Conservation (phyloP, 2,888 invertebrate species). For the Cryptocephalus moraei region DNA sequence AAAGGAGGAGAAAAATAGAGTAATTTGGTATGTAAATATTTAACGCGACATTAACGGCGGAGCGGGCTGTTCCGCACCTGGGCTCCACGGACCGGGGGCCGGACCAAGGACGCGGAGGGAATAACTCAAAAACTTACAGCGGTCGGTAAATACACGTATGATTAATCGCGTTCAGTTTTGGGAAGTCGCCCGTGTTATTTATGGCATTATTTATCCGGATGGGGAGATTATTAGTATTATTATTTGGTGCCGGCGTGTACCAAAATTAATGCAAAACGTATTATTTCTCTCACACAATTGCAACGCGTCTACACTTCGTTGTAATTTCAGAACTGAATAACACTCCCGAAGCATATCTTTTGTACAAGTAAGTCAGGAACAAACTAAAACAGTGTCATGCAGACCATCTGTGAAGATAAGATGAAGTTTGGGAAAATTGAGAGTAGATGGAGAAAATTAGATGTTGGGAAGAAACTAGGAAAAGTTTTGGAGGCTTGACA, state of each 20-base stretch:
- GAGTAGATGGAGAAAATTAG: too few relatives aligned
- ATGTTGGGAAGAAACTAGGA: too few relatives aligned
- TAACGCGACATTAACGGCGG: constrained; percentile 23
- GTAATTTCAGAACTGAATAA: too few relatives aligned
- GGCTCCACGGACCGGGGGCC: neutral
- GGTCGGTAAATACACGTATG: constrained; percentile 29
- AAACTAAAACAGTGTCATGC: too few relatives aligned
- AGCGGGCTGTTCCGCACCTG: constrained; percentile 15
- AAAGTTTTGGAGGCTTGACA: too few relatives aligned
- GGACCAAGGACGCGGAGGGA: constrained; percentile 5
- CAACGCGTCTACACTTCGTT: too few relatives aligned
- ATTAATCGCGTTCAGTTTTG: constrained; percentile 33
- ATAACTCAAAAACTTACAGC: constrained; percentile 22
- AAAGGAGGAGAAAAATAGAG: constrained; percentile 3
- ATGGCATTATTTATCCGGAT: constrained; percentile 30
- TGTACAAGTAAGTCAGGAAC: too few relatives aligned
- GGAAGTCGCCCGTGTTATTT: constrained; percentile 33
- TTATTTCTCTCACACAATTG: too few relatives aligned
- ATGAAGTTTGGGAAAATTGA: too few relatives aligned
- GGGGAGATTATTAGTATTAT: constrained; percentile 20
- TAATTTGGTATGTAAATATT: constrained; percentile 18
- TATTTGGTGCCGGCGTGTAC: neutral
- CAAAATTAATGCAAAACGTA: too few relatives aligned
- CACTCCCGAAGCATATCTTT: too few relatives aligned
- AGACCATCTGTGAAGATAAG: too few relatives aligned